Percentiles rank a stretch among this genome's conserved stretches.
phyloP scores from a whole-genome alignment of 2,797 vertebrate genomes.

The Taenioides sp. region DNA sequence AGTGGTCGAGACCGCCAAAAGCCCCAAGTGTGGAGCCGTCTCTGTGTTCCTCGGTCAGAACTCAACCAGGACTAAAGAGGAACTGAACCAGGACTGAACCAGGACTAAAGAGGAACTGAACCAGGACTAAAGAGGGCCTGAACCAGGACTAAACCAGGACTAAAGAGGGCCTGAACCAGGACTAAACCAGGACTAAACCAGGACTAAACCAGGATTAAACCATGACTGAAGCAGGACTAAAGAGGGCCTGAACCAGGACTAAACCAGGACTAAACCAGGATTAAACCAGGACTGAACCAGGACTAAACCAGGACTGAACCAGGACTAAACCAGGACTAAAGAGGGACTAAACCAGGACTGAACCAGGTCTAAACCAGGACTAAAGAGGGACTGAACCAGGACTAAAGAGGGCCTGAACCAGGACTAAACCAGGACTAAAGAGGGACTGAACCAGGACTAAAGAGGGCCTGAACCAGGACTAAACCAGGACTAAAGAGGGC shows the following conservation, averaged over 20 bases:
- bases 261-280: too few species aligned
- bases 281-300: too few species aligned
- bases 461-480: too few species aligned
- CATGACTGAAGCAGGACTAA: too few species aligned
- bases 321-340: too few species aligned
- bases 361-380: not conserved
- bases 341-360: too few species aligned
- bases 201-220: not conserved
- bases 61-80: not conserved
- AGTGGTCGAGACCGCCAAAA: conserved; percentile 78
- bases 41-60: conserved; percentile 87
- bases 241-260: too few species aligned
- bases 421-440: not conserved
- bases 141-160: not conserved
- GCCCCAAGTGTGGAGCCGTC: conserved; percentile 85
- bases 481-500: too few species aligned
- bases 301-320: too few species aligned
- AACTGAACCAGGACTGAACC: not conserved
- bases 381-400: not conserved
- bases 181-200: not conserved
- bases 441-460: not conserved
- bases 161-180: not conserved
- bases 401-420: not conserved
- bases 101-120: not conserved
- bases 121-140: not conserved